Base-by-base conservation (phyloP, 2,113 vertebrate genomes). In the Peromyscus maniculatus region DNA sequence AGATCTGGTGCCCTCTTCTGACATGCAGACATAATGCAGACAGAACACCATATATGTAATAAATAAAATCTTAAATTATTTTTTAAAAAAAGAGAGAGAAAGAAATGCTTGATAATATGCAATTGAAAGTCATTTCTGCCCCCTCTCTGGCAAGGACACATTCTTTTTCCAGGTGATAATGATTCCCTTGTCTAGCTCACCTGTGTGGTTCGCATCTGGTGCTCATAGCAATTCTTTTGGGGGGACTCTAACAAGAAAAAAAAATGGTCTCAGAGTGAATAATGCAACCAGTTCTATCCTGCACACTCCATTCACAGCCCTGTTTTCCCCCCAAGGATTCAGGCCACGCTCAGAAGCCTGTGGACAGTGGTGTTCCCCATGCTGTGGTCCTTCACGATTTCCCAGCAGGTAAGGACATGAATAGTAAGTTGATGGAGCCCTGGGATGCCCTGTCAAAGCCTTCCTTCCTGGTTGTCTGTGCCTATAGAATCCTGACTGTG, bases 341-440 rank as follows among this genome's bases (percentile, higher is more conserved):
- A 71, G 96, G 97, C 91, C 90, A 87, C 10, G 13, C 95, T 89
- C 97, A 91, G 97, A 98, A 98, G 88, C 87, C 97, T 93, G 95
- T 82, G 31, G 98, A 98, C 78, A 82, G 95, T 62, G 94, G 87
- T 95, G 97, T 87, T 62, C 98, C 99, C n/a, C 99, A 99, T 78
- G 99, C 99, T 88, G 92, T 99, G 90, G 99, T 98, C 46, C 91
- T 99, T 91, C 98, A 99, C 97, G 99, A 99, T 98, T 99, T 99
- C 95, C 95, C 62, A 96, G 98, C 99, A 98, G 99, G 99, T 99
- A 97, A 98, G 98, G 93, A 95, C 33, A 17, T 72, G 46, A 66
- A 26, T n/a, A 24, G 10, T 55, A 26, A n/a, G 16, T 43, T 9
- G 7, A 9, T 31, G 49, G 90, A 84, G 36, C 36, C 46, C n/a